Evolutionary conservation across 2,888 invertebrate genomes (phyloP).

Genomic region (Odontothrips loti): DNA sequence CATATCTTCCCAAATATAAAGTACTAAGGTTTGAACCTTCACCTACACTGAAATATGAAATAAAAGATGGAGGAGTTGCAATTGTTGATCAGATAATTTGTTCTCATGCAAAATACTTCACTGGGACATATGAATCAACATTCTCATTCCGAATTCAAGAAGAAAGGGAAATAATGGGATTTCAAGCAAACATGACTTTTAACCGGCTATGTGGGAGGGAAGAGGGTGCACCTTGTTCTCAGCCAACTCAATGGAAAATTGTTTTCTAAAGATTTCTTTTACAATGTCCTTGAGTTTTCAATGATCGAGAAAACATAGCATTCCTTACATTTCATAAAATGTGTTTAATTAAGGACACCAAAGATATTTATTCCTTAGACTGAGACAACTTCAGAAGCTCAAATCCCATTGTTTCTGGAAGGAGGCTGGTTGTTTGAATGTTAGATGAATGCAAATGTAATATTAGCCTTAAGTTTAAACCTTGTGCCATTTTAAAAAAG

Average conservation of each 20-base stretch:
- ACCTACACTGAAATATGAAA: conserved; percentile 49
- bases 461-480: no score
- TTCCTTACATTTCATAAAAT: background rate
- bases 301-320: background rate
- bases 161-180: conserved; percentile 92
- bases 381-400: background rate
- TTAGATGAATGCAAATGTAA: no score
- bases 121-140: conserved; percentile 92
- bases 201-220: conserved; percentile 74
- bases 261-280: conserved; percentile 49
- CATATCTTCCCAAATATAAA: conserved; percentile 48
- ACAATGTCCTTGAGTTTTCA: background rate
- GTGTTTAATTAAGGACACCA: background rate
- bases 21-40: conserved; percentile 50
- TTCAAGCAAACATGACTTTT: conserved; percentile 73
- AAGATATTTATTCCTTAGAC: background rate
- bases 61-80: conserved; percentile 80
- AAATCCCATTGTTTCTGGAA: background rate
- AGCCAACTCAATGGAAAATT: conserved; percentile 73
- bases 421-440: no score
- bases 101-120: conserved; percentile 77
- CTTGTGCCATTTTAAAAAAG: no score
- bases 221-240: conserved; percentile 59
- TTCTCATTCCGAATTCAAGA: conserved; percentile 96
- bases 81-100: conserved; percentile 95